Evolutionary conservation across 1,140 invertebrate species (phyloP).

Genomic region (Euura saliciscinereae): DNA sequence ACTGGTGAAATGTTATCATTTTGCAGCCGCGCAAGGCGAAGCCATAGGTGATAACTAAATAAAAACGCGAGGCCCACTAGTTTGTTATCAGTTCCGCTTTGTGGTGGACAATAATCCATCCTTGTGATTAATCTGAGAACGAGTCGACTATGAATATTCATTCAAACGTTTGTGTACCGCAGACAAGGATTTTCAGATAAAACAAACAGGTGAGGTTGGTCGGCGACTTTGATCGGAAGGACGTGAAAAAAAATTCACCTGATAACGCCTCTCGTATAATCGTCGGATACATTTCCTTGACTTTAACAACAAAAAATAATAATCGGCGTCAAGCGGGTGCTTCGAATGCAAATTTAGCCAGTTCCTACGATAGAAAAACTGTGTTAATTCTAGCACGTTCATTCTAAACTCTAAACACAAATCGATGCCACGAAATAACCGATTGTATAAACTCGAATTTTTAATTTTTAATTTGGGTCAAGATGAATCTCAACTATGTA

Average conservation of each 20-base stretch:
- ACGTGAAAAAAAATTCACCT: not conserved
- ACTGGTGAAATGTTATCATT: no score
- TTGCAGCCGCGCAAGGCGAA: not conserved
- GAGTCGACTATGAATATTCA: not conserved
- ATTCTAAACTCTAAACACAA: no score
- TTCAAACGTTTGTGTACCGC: not conserved
- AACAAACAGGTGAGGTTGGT: not conserved
- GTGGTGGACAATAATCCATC: not conserved
- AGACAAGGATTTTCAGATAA: not conserved
- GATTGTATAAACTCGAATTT: no score
- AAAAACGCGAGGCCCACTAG: not conserved
- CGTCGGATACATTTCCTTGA: not conserved
- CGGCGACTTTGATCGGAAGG: slow-evolving; percentile 1
- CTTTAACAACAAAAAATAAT: not conserved
- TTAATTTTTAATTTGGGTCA: no score
- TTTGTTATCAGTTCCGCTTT: not conserved
- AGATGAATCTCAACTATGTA: no score
- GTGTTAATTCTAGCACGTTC: no score
- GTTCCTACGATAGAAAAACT: not conserved
- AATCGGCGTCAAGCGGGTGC: not conserved
- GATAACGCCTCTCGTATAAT: not conserved
- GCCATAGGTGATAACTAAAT: not conserved
- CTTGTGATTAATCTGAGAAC: not conserved
- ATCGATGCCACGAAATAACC: not conserved
- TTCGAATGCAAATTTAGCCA: not conserved